phyloP scores from a whole-genome alignment of 92 coral and sea anemone genomes.

The Paramuricea clavata region DNA sequence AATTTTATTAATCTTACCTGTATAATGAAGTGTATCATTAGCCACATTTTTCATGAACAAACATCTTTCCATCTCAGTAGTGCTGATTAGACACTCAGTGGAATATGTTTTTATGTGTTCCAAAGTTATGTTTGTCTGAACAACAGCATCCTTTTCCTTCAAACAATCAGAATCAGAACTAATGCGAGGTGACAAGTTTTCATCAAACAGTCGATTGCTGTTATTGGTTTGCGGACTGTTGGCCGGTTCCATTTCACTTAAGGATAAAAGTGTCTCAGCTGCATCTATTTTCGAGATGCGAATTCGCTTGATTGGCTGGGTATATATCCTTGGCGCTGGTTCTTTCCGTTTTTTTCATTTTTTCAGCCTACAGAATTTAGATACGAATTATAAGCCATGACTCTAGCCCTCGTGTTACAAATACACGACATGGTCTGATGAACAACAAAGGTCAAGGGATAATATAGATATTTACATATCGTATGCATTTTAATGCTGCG shows the following conservation, averaged over 20 bases:
- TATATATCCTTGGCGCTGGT: neutral
- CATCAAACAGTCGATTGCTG: neutral
- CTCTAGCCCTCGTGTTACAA: neutral
- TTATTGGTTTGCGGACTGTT: neutral
- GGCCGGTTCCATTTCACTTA: neutral
- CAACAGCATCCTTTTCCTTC: neutral
- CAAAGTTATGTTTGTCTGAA: neutral
- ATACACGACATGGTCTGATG: neutral
- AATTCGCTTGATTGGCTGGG: neutral
- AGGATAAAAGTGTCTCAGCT: neutral
- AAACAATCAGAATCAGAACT: neutral
- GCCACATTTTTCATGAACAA: neutral
- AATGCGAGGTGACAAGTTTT: neutral
- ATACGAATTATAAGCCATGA: neutral
- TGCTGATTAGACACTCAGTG: neutral
- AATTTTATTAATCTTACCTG: constrained; percentile 24
- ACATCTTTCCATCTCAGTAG: constrained; percentile 12
- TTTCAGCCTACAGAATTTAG: neutral
- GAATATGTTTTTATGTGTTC: neutral
- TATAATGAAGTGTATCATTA: neutral
- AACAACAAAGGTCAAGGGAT: neutral
- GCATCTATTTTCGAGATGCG: neutral
- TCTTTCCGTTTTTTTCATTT: neutral
- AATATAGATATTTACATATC: constrained; percentile 23
- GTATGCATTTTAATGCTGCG: neutral